phyloP scores from a whole-genome alignment of 1,140 invertebrate genomes.

The Leptoteleia sp. region DNA sequence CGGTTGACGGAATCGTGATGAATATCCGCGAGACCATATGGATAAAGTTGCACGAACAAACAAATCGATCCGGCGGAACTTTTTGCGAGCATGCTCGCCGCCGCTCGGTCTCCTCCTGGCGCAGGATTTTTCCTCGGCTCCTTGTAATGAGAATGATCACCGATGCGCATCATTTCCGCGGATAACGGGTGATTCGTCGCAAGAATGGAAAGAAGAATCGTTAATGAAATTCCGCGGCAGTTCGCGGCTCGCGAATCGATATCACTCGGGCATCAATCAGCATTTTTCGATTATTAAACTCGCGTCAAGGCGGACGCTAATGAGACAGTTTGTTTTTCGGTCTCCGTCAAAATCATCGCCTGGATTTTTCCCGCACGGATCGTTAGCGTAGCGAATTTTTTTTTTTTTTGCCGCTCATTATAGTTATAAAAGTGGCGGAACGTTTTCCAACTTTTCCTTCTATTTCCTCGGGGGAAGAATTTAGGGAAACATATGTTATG shows the following conservation, averaged over 20 bases:
- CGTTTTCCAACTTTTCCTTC: conserved; percentile 2
- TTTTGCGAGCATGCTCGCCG: conserved; percentile 25
- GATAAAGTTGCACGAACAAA: conserved; percentile 35
- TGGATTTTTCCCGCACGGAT: not conserved
- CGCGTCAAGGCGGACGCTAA: conserved; percentile 34
- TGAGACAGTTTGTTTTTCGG: conserved; percentile 39
- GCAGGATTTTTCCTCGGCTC: conserved; percentile 12
- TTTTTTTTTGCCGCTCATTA: conserved; percentile 13
- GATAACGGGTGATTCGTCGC: conserved; percentile 26
- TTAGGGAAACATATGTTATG: conserved; percentile 4
- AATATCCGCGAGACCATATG: conserved; percentile 39
- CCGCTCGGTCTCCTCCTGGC: conserved; percentile 11
- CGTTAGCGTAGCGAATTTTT: conserved; percentile 15
- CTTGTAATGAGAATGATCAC: conserved; percentile 36
- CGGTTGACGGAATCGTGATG: conserved; percentile 32
- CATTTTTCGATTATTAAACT: conserved; percentile 52
- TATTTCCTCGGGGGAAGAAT: not conserved
- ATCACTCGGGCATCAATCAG: conserved; percentile 36
- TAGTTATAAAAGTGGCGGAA: not conserved
- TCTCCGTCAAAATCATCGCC: conserved; percentile 1
- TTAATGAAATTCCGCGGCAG: conserved; percentile 52
- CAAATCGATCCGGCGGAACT: conserved; percentile 40
- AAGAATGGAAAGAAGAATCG: conserved; percentile 27
- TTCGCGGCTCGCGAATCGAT: conserved; percentile 21
- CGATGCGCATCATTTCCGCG: conserved; percentile 9